Percentiles rank a stretch among this genome's conserved stretches.
Conservation (phyloP, 1,140 invertebrate species). For the Drosophila kikkawai region DNA sequence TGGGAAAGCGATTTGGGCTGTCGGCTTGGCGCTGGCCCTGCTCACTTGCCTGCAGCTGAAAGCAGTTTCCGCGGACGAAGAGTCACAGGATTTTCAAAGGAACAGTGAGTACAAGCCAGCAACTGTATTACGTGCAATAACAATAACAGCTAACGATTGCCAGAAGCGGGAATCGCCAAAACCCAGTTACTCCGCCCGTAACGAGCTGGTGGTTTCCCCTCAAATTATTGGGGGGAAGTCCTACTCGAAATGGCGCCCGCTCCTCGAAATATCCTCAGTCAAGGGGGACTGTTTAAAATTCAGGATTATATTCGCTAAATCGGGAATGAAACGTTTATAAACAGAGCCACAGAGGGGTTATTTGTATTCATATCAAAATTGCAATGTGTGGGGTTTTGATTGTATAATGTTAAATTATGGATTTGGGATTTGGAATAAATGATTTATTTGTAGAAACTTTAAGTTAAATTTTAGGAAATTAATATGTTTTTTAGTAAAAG, state of each 20-base stretch:
- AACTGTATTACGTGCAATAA: constrained; percentile 36
- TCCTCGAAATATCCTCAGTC: background rate
- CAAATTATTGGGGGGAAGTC: constrained; percentile 29
- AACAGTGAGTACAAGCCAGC: constrained; percentile 74
- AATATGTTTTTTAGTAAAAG: background rate
- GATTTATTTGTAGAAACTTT: background rate
- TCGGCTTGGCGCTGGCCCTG: constrained; percentile 47
- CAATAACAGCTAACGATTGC: constrained; percentile 31
- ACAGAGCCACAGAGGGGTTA: background rate
- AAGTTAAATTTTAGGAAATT: background rate
- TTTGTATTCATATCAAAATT: constrained; percentile 8
- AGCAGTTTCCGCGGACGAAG: constrained; percentile 61
- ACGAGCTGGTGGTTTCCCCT: constrained; percentile 39
- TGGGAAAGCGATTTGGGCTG: constrained; percentile 65
- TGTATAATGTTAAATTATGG: background rate
- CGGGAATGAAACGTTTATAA: constrained; percentile 6
- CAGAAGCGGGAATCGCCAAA: constrained; percentile 2
- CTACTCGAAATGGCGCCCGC: constrained; percentile 7
- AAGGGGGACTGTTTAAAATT: constrained; percentile 28
- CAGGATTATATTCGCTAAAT: constrained; percentile 13
- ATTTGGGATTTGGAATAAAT: background rate
- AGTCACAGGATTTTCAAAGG: constrained; percentile 83
- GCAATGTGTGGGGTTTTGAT: background rate
- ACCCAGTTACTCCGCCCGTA: constrained; percentile 26
- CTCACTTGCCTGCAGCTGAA: constrained; percentile 56